Base-by-base conservation (phyloP, 2,797 vertebrate genomes). In the Gallirallus australis region DNA sequence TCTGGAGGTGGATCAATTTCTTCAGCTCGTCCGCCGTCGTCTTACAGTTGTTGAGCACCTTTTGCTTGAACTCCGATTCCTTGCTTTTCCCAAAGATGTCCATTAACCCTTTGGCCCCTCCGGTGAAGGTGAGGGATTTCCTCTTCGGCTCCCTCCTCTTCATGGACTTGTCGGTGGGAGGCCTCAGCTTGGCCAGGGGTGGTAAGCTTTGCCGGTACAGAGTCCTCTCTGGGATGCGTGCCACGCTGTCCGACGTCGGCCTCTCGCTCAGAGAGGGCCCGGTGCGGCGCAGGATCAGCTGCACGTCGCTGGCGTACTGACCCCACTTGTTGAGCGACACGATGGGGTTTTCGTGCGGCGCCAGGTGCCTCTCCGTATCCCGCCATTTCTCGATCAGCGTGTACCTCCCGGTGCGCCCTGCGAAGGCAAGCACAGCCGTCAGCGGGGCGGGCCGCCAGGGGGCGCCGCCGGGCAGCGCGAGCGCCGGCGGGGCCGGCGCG, bases 251-350 rank as follows among this genome's bases (percentile, higher is more conserved):
- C 1, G 99, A 99, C 0, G 99, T 99, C 28, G 99, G 99, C 7
- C 99, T 97, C 96, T 99, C 99, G 9, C 99, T 99, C 57, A 99
- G 98, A 1, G 99, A 99, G 2, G 99, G 99, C 57, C 99, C 99
- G 0, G 99, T 99, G 52, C 99, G 99, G 16, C 99, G 98, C 71
- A 99, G 98, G 87, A 99, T 99, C 6, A 99, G 98, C 97, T 99
- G 99, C 28, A 99, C 99, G 4, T 99, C 99, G 18, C 99, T 99
- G 1, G 99, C 99, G 42, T 99, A 99, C 95, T 99, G 99, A 1
- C 99, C 99, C 99, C 99, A 99, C 73, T 99, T 99, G 98, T 99
- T 99, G 45, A 99, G 97, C 31, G 99, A 99, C 48, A 99, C 98
- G 80, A 99, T 98, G 2, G 99, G 99, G 87, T 99, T 99, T 93